A percentile compares a stretch with the other conserved stretches of the same genome.
These are phyloP conservation scores for Poeciliopsis infans DNA, from an alignment of 2,797 vertebrate genomes.

Conservation along the genomic window DNA sequence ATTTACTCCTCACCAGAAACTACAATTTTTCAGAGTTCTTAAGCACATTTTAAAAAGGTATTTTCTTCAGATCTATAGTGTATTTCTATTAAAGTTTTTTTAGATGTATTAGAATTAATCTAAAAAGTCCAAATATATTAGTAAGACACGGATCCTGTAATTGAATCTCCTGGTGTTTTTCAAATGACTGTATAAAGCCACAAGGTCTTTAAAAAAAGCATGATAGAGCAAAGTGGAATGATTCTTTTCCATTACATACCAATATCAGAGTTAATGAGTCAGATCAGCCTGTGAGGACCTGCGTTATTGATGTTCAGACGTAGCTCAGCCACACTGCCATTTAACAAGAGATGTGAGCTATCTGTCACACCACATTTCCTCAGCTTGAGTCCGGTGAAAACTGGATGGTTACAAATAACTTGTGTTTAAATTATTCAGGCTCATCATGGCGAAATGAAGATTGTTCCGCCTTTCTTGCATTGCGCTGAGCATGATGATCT, in stretches of 20 bases:
- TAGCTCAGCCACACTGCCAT: constrained; percentile 41
- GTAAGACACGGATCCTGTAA: background rate
- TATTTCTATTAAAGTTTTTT: background rate
- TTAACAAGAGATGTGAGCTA: constrained; percentile 64
- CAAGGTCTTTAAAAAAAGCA: constrained; percentile 3
- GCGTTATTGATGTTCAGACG: constrained; percentile 67
- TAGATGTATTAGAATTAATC: background rate
- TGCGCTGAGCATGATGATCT: constrained; percentile 41
- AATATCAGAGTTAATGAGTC: constrained; percentile 63
- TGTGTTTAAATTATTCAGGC: constrained; percentile 46
- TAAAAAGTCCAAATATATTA: background rate
- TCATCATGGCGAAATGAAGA: constrained; percentile 50
- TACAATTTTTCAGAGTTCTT: background rate
- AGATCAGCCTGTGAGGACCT: constrained; percentile 53
- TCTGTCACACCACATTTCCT: constrained; percentile 63
- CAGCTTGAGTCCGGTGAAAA: constrained; percentile 41
- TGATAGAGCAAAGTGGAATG: constrained; percentile 22
- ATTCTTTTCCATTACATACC: constrained; percentile 48
- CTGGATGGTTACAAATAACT: constrained; percentile 72
- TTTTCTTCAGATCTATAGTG: background rate
- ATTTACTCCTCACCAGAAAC: background rate
- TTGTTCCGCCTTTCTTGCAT: constrained; percentile 38
- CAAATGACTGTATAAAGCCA: background rate
- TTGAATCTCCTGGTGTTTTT: background rate
- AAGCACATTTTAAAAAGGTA: background rate